Evolutionary conservation across 2,888 invertebrate genomes (phyloP), one percentile per base, ranked within the genome.

Genomic region (Sphaerophoria rueppellii): DNA sequence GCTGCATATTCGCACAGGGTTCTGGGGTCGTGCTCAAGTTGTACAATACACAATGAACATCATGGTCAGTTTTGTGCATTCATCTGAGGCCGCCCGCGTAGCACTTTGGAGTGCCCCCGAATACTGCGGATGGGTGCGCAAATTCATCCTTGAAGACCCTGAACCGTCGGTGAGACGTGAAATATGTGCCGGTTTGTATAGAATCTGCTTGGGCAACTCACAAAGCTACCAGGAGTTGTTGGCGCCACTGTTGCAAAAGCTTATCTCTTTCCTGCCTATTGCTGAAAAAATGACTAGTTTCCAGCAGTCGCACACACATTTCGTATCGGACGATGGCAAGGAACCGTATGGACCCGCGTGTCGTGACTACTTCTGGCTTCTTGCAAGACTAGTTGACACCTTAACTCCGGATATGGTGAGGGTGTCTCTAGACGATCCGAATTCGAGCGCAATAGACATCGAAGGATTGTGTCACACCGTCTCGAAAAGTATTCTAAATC

Each of bases 291-390:
- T 98, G 96, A 94, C 96, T 6, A 89, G 89, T 3, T 89, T 89
- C 80, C 88, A 92, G 12, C 91, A 91, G 78, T 55, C 75, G 1
- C 79, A 74, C 63, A 72, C 86, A 0, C 91, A 90, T 35, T 85
- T 91, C 85, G 86, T 91, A 1, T 91, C 90, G 6, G 91, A 91
- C 57, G 91, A 91, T 67, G 96, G 96, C n/a, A 97, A 98, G 90
- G 98, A 98, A 89, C 97, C 98, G 0, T 98, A 97, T 90, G 98
- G 98, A 0, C 98, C 98, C 0, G 98, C 98, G 0, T 98, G 98
- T 90, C 93, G 98, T 6, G 98, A 98, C 90, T 98, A 98, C 91
- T 98, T 98, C 91, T 98, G 98, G 98, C 93, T 98, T 4, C 94
- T 98, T 12, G 97, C 98, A 87, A 94, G 98, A 43, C 93, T 98